Percentiles rank a stretch among this genome's conserved stretches.
Evolutionary conservation across 2,888 invertebrate genomes (phyloP).

Genomic region (Coelogynopora nodosa): DNA sequence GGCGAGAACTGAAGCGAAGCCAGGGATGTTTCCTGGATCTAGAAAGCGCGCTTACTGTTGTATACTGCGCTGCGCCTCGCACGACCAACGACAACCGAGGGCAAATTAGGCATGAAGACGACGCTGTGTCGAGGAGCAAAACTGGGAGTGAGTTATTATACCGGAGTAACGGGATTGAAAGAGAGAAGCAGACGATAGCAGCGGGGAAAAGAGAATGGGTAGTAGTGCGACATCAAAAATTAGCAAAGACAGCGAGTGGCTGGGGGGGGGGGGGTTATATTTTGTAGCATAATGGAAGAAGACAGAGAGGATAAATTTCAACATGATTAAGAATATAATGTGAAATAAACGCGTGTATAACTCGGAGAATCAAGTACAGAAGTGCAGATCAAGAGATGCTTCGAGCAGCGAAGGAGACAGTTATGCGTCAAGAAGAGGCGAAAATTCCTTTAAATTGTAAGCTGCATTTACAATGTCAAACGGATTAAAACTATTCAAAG

Average conservation of each 20-base stretch:
- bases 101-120: neutral
- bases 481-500: too few relatives aligned
- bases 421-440: too few relatives aligned
- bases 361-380: neutral
- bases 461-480: too few relatives aligned
- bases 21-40: neutral
- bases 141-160: neutral
- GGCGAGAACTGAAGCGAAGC: neutral
- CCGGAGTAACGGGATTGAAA: neutral
- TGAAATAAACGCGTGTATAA: neutral
- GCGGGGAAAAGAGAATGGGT: neutral
- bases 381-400: neutral
- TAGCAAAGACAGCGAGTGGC: neutral
- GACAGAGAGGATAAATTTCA: neutral
- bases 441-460: too few relatives aligned
- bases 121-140: neutral
- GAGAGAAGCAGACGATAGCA: neutral
- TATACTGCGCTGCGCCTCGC: neutral
- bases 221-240: neutral
- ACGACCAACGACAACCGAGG: neutral
- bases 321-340: conserved; percentile 10
- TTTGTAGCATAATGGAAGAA: neutral
- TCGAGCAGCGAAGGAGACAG: neutral
- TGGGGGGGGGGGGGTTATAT: neutral
- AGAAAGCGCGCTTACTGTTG: too few relatives aligned